phyloP scores from a whole-genome alignment of 2,888 invertebrate species.

The Cactoblastis cactorum region DNA sequence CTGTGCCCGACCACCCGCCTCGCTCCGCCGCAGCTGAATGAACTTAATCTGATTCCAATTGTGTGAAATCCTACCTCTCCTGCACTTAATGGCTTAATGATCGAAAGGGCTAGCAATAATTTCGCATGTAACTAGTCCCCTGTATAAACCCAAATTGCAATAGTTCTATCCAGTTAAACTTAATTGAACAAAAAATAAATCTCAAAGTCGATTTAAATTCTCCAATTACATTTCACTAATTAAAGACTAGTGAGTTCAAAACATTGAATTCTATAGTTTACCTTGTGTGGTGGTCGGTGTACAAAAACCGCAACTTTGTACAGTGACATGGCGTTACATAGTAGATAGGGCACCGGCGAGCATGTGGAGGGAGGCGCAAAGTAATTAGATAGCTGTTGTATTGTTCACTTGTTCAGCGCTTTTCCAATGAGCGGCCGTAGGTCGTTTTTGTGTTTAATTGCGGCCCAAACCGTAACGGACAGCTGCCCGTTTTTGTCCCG shows the following conservation, averaged over 20 bases:
- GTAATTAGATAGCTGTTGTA: constrained; percentile 70
- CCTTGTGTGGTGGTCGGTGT: constrained; percentile 33
- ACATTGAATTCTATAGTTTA: constrained; percentile 44
- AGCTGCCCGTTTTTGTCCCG: constrained; percentile 63
- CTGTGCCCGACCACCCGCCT: constrained; percentile 41
- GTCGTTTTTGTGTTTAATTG: constrained; percentile 67
- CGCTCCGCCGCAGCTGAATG: constrained; percentile 67
- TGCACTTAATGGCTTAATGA: constrained; percentile 56
- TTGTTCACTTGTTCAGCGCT: constrained; percentile 69
- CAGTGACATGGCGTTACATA: constrained; percentile 47
- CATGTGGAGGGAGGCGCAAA: constrained; percentile 53
- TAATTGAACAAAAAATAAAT: constrained; percentile 1
- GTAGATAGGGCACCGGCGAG: constrained; percentile 40
- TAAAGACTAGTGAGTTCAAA: constrained; percentile 33
- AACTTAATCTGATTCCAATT: constrained; percentile 76
- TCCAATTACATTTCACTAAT: constrained; percentile 30
- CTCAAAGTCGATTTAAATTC: constrained; percentile 20
- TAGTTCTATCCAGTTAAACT: constrained; percentile 11
- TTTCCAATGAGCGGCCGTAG: constrained; percentile 58
- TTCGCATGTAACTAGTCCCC: constrained; percentile 20
- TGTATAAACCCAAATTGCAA: constrained; percentile 1
- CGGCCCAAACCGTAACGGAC: constrained; percentile 65
- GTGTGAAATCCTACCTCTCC: constrained; percentile 68
- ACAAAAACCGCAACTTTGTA: constrained; percentile 62
- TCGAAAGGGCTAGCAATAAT: constrained; percentile 55